phyloP scores from a whole-genome alignment of 2,888 invertebrate genomes.

The Limnephilus rhombicus region DNA sequence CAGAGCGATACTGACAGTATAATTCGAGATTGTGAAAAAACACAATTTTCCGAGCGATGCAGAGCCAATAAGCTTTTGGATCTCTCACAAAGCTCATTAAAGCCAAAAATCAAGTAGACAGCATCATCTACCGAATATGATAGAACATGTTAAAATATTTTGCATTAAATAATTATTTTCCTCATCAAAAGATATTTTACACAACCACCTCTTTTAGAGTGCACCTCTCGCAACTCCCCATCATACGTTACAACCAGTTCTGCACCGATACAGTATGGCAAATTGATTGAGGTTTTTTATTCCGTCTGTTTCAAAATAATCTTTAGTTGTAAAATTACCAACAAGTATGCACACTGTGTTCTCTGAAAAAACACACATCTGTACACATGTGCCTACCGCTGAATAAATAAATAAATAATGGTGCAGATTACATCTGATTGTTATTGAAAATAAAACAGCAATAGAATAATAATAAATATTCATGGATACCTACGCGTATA shows the following conservation, averaged over 20 bases:
- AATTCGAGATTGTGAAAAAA: too few species aligned
- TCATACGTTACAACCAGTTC: slow-evolving; percentile 28
- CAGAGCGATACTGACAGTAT: too few species aligned
- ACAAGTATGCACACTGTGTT: not conserved
- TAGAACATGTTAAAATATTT: not conserved
- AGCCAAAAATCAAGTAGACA: too few species aligned
- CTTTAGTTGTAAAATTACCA: not conserved
- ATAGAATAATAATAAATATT: not conserved
- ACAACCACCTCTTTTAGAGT: not conserved
- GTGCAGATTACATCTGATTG: not conserved
- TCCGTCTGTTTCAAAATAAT: slow-evolving; percentile 33
- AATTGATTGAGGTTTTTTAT: slow-evolving; percentile 50
- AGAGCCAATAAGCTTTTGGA: too few species aligned
- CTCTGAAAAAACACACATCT: not conserved
- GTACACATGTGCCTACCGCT: not conserved
- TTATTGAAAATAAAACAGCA: not conserved
- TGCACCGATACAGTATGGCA: slow-evolving; percentile 34
- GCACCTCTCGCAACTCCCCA: not conserved
- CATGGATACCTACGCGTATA: not conserved
- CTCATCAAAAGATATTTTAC: not conserved
- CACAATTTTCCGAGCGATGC: too few species aligned
- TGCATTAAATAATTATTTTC: not conserved
- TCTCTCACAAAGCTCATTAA: too few species aligned
- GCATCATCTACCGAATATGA: too few species aligned
- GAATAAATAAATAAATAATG: not conserved